Percentiles rank a stretch among this genome's conserved stretches.
These are phyloP conservation scores for Furcula furcula DNA, from an alignment of 2,888 invertebrate species.

Conservation along the genomic window DNA sequence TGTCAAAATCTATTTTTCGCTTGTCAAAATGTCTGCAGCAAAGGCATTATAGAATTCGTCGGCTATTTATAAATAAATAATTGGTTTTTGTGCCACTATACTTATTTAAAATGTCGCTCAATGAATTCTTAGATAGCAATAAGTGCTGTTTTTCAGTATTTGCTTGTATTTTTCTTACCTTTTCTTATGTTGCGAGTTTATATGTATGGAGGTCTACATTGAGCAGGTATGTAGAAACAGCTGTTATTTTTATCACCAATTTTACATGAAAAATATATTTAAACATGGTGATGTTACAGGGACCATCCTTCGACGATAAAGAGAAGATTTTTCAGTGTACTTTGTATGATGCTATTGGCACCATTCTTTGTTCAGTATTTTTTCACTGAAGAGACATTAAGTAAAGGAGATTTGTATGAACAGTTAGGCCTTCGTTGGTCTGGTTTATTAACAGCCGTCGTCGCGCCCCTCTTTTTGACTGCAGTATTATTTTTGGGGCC, in stretches of 20 bases:
- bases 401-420: slow-evolving; percentile 84
- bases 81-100: slow-evolving; percentile 7
- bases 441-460: slow-evolving; percentile 87
- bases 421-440: slow-evolving; percentile 88
- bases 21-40: too few relatives aligned
- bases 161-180: slow-evolving; percentile 88
- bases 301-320: slow-evolving; percentile 95
- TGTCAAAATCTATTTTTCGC: too few relatives aligned
- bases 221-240: slow-evolving; percentile 83
- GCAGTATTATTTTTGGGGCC: slow-evolving; percentile 93
- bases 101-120: slow-evolving; percentile 14
- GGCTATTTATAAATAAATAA: too few relatives aligned
- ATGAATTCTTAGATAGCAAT: slow-evolving; percentile 42
- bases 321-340: slow-evolving; percentile 92
- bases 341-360: slow-evolving; percentile 89
- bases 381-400: slow-evolving; percentile 83
- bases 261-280: background rate
- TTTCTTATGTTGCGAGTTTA: slow-evolving; percentile 92
- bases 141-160: slow-evolving; percentile 83
- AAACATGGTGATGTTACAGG: slow-evolving; percentile 75
- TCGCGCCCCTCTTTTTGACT: slow-evolving; percentile 90
- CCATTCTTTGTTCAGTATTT: slow-evolving; percentile 90
- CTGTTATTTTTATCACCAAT: background rate
- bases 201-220: slow-evolving; percentile 92
- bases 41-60: too few relatives aligned